These are phyloP conservation scores for Psammodynastes pulverulentus DNA, from an alignment of 2,113 vertebrate species.

Conservation along the genomic window DNA sequence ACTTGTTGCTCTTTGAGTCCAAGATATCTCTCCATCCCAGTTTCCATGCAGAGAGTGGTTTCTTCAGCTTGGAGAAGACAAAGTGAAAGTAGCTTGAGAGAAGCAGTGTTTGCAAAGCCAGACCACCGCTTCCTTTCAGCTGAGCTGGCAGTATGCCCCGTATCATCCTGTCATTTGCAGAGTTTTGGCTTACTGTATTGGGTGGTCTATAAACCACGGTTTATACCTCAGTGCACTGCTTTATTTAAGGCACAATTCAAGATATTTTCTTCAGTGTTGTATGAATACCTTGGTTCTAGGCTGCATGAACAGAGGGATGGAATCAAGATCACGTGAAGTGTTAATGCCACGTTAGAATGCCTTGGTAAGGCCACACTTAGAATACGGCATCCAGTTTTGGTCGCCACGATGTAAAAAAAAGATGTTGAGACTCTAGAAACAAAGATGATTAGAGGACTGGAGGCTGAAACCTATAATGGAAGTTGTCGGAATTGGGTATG, in stretches of 20 bases:
- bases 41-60: not conserved
- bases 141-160: not conserved
- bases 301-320: no score
- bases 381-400: no score
- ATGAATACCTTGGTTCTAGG: not conserved
- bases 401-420: no score
- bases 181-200: not conserved
- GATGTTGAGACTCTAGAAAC: no score
- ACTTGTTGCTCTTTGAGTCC: fast-evolving
- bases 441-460: no score
- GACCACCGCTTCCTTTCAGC: not conserved
- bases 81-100: not conserved
- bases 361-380: no score
- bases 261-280: not conserved
- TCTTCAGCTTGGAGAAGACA: not conserved
- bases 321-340: no score
- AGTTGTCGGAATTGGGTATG: no score
- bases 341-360: no score
- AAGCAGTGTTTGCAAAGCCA: not conserved
- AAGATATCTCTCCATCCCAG: not conserved
- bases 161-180: not conserved
- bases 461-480: no score
- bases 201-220: not conserved
- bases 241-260: not conserved
- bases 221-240: not conserved